Percentiles rank a stretch among this genome's conserved stretches.
phyloP scores from a whole-genome alignment of 2,888 invertebrate genomes.

The Cloeon dipterum region DNA sequence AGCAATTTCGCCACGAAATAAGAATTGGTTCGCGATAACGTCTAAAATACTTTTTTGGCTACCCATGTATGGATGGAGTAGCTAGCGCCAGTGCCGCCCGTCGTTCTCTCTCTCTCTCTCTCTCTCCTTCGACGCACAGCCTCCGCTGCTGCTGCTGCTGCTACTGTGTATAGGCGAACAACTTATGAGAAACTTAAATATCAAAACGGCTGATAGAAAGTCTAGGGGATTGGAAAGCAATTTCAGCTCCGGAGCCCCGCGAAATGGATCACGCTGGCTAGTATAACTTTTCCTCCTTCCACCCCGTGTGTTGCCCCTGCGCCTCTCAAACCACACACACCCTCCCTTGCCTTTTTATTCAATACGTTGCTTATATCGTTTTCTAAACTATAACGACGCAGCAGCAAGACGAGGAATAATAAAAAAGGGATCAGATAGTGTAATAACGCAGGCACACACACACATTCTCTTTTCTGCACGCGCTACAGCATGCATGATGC shows the following conservation, averaged over 20 bases:
- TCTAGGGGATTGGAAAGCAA: constrained; percentile 8
- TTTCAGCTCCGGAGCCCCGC: constrained; percentile 4
- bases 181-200: constrained; percentile 5
- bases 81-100: too few relatives aligned
- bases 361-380: too few relatives aligned
- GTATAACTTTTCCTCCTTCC: constrained; percentile 1
- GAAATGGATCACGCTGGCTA: constrained; percentile 1
- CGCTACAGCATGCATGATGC: too few relatives aligned
- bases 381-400: too few relatives aligned
- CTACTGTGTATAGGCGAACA: background rate
- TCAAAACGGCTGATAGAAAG: constrained; percentile 6
- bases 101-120: too few relatives aligned
- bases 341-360: background rate
- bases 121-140: too few relatives aligned
- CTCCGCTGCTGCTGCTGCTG: too few relatives aligned
- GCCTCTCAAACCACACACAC: background rate
- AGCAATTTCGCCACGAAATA: constrained; percentile 2
- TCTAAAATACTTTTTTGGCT: constrained; percentile 2
- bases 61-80: too few relatives aligned
- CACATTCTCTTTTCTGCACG: too few relatives aligned
- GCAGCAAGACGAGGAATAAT: too few relatives aligned
- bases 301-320: background rate
- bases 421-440: too few relatives aligned
- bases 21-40: constrained; percentile 1
- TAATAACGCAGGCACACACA: too few relatives aligned